These are phyloP conservation scores for Drosophila putrida DNA, from an alignment of 2,888 invertebrate species.

Conservation along the genomic window DNA sequence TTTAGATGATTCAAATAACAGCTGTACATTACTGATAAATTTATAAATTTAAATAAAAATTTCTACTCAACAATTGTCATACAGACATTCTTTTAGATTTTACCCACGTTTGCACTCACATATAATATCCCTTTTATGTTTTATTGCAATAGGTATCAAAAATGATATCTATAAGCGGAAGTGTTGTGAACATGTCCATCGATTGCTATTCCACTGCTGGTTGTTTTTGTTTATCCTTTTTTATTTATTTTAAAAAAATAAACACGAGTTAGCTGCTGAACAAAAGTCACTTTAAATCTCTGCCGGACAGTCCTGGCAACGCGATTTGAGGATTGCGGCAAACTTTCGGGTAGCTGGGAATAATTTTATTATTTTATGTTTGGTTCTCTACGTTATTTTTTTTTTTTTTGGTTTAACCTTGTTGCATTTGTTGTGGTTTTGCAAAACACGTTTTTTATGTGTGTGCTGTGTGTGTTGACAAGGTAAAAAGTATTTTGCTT, in stretches of 20 bases:
- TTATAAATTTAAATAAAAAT: neutral
- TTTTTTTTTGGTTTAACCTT: neutral
- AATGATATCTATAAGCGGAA: constrained; percentile 36
- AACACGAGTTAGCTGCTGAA: constrained; percentile 33
- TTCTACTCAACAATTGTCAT: neutral
- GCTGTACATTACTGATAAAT: too few relatives aligned
- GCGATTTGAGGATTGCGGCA: constrained; percentile 20
- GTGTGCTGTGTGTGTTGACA: constrained; percentile 19
- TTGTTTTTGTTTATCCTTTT: constrained; percentile 43
- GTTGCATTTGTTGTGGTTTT: constrained; percentile 41
- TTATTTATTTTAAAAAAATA: constrained; percentile 52
- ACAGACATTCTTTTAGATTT: neutral
- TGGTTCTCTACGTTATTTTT: constrained; percentile 6
- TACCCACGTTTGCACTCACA: too few relatives aligned
- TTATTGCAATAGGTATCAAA: neutral
- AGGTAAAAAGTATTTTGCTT: constrained; percentile 3
- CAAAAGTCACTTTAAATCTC: constrained; percentile 59
- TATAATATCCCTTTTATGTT: neutral
- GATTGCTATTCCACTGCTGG: constrained; percentile 23
- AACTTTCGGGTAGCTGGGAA: constrained; percentile 19
- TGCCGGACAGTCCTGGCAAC: constrained; percentile 27
- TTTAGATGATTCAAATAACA: too few relatives aligned
- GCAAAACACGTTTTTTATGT: constrained; percentile 4
- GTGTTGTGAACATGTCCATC: constrained; percentile 50
- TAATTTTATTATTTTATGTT: constrained; percentile 23